These are phyloP conservation scores for Umimayanthus kanabou DNA, from an alignment of 92 coral and sea anemone genomes.

Conservation along the genomic window DNA sequence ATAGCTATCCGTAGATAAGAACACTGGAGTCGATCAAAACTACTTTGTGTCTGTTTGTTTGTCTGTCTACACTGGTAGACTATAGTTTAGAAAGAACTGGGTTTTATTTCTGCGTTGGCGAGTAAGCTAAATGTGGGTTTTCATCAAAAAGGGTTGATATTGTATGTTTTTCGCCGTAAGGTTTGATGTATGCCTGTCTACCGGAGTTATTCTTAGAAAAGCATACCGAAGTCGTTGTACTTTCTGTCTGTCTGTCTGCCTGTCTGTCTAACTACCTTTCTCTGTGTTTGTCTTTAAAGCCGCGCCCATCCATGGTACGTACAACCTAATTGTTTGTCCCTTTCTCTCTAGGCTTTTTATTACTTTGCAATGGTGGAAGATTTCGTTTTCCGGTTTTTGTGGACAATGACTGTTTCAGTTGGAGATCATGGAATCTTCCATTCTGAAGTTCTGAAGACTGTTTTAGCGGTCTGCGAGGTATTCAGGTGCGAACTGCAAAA, in stretches of 20 bases:
- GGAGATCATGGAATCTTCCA: constrained; percentile 84
- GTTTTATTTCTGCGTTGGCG: no score
- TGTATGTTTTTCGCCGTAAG: no score
- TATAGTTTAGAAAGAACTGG: no score
- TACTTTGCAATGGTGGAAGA: constrained; percentile 94
- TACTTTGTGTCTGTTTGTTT: background rate
- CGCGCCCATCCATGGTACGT: background rate
- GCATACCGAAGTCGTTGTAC: background rate
- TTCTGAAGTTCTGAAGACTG: constrained; percentile 81
- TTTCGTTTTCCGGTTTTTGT: constrained; percentile 80
- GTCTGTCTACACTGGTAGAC: no score
- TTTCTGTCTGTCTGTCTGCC: background rate
- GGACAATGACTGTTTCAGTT: constrained; percentile 96
- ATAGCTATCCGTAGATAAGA: no score
- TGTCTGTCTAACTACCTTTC: no score
- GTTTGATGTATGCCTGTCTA: no score
- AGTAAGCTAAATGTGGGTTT: no score
- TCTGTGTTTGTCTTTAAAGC: background rate
- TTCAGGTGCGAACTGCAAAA: constrained; percentile 63
- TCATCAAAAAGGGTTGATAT: no score
- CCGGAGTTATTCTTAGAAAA: no score
- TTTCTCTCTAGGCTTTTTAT: constrained; percentile 66
- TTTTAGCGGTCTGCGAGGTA: constrained; percentile 87
- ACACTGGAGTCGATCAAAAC: no score
- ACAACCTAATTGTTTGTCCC: background rate